Conservation (phyloP, 2,113 vertebrate species). For the Meriones unguiculatus region DNA sequence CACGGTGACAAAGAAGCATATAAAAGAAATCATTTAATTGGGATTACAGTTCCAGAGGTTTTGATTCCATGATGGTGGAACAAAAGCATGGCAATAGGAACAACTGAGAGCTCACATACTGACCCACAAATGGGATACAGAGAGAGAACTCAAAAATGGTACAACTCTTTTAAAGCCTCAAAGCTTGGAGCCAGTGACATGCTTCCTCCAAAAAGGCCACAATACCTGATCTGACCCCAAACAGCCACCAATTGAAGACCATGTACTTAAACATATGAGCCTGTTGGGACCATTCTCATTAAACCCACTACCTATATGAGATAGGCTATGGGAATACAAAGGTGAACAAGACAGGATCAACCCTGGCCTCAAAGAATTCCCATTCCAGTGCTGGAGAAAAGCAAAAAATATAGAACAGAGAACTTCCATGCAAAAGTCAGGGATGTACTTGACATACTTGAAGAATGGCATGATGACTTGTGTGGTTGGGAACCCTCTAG, state of each 20-base stretch:
- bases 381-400: background rate
- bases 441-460: background rate
- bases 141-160: background rate
- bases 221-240: background rate
- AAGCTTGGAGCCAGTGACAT: background rate
- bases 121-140: background rate
- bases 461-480: background rate
- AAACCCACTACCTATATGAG: background rate
- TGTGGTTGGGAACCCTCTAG: background rate
- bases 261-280: background rate
- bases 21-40: background rate
- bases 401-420: background rate
- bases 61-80: background rate
- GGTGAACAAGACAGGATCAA: background rate
- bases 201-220: background rate
- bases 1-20: background rate
- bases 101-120: background rate
- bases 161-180: background rate
- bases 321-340: background rate
- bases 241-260: background rate
- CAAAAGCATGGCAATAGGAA: background rate
- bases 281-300: background rate
- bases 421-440: background rate
- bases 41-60: background rate
- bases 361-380: background rate